Evolutionary conservation across 1,140 invertebrate genomes (phyloP).

Genomic region (Sinella curviseta): DNA sequence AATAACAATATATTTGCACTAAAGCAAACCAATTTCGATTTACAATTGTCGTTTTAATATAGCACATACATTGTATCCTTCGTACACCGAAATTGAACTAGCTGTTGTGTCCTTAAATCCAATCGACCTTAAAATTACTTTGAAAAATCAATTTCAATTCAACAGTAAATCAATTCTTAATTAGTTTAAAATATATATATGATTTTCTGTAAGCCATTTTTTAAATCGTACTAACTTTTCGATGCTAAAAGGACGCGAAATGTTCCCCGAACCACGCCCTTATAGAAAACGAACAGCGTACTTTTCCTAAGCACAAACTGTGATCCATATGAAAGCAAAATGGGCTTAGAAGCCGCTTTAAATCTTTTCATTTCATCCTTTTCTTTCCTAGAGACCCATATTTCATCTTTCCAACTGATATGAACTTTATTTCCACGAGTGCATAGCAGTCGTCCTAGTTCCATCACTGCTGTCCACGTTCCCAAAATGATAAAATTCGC

Average conservation of each 20-base stretch:
- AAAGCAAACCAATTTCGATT: too few species aligned
- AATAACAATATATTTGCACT: too few species aligned
- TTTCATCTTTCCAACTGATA: background rate
- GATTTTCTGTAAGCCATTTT: too few species aligned
- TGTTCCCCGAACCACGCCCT: background rate
- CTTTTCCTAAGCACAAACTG: background rate
- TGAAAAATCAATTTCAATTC: too few species aligned
- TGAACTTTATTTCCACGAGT: background rate
- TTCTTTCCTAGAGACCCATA: background rate
- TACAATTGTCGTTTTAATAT: too few species aligned
- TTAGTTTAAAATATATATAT: too few species aligned
- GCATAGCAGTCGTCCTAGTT: background rate
- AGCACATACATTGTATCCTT: too few species aligned
- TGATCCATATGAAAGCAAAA: background rate
- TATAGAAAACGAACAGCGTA: background rate
- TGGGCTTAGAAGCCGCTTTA: background rate
- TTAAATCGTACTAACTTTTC: background rate
- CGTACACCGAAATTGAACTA: too few species aligned
- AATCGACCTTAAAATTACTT: too few species aligned
- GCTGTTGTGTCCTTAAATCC: too few species aligned
- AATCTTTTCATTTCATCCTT: background rate
- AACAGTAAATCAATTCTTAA: too few species aligned
- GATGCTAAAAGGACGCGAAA: background rate
- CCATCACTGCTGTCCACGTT: background rate
- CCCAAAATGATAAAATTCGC: background rate